phyloP scores from a whole-genome alignment of 2,113 vertebrate genomes.

The Micronisus gabar region DNA sequence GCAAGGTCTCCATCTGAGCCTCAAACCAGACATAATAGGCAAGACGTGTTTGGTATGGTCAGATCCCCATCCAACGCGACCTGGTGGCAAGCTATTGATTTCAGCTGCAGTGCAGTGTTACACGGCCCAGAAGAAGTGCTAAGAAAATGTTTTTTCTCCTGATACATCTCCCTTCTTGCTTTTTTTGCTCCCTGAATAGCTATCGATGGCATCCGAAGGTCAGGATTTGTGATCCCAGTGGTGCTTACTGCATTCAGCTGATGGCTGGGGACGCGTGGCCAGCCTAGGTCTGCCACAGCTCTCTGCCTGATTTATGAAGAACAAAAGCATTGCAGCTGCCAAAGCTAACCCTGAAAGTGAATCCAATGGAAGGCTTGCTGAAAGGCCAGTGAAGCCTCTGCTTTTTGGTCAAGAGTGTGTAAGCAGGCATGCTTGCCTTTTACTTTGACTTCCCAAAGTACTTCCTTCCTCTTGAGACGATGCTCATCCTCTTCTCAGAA shows the following conservation, averaged over 20 bases:
- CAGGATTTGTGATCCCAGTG: neutral
- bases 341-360: neutral
- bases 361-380: neutral
- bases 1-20: neutral
- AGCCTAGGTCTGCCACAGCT: neutral
- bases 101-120: neutral
- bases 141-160: neutral
- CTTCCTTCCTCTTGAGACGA: neutral
- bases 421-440: neutral
- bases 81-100: neutral
- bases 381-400: neutral
- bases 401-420: neutral
- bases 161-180: neutral
- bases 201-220: neutral
- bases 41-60: neutral
- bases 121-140: neutral
- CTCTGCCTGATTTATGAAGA: neutral
- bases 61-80: neutral
- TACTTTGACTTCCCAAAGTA: neutral
- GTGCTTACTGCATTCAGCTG: neutral
- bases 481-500: neutral
- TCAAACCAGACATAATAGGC: neutral
- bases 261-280: neutral
- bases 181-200: neutral
- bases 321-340: neutral